phyloP scores from a whole-genome alignment of 1,140 invertebrate species.

The Nasonia longicornis region DNA sequence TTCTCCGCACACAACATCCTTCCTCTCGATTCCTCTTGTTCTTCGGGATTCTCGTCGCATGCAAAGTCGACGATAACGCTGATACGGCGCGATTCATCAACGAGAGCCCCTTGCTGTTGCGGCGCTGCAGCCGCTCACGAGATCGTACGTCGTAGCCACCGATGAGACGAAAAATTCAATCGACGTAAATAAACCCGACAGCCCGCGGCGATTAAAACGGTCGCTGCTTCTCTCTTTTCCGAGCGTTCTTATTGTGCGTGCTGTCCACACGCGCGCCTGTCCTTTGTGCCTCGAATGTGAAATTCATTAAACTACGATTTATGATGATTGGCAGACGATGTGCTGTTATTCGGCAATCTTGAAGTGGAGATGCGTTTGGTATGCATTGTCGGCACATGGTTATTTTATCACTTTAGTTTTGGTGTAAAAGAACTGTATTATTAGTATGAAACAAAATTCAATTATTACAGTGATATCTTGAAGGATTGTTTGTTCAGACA shows the following conservation, averaged over 20 bases:
- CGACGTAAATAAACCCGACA: conserved; percentile 31
- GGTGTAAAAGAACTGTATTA: too few species aligned
- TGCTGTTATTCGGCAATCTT: background rate
- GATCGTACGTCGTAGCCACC: background rate
- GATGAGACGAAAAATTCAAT: conserved; percentile 31
- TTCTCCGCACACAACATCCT: background rate
- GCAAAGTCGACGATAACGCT: conserved; percentile 31
- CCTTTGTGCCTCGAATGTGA: background rate
- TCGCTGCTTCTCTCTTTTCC: background rate
- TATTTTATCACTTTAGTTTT: too few species aligned
- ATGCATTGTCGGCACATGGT: background rate
- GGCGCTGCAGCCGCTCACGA: background rate
- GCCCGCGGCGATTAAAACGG: background rate
- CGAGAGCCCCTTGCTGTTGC: conserved; percentile 27
- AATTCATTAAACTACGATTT: conserved; percentile 32
- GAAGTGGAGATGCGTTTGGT: background rate
- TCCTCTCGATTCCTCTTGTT: background rate
- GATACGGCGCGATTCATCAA: conserved; percentile 27
- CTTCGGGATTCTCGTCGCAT: conserved; percentile 4
- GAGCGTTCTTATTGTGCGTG: background rate
- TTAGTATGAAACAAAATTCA: too few species aligned
- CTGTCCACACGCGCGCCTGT: background rate
- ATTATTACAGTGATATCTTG: too few species aligned
- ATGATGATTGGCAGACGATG: background rate
- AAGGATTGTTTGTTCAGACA: too few species aligned